Conservation (phyloP, 2,113 vertebrate species). For the Mola mola region DNA sequence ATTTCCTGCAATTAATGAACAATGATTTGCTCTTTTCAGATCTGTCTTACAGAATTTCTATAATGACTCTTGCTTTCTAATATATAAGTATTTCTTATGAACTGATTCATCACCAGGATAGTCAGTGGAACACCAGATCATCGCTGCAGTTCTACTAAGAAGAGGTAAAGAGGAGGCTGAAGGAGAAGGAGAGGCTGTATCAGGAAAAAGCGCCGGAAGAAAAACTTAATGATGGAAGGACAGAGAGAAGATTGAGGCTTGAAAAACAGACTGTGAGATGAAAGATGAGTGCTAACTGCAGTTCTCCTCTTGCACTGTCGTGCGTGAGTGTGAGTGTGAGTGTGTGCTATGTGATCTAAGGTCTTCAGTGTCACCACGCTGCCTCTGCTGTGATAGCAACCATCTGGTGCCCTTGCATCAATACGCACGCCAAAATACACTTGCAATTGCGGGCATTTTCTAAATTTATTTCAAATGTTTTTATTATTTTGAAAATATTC, state of each 20-base stretch:
- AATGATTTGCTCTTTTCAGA: too few species aligned
- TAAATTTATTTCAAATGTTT: background rate
- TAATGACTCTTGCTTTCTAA: too few species aligned
- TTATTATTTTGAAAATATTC: background rate
- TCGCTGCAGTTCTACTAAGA: background rate
- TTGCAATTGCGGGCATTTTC: conserved; percentile 1
- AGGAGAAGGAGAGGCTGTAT: background rate
- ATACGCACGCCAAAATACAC: conserved; percentile 1
- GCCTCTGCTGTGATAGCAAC: conserved; percentile 70
- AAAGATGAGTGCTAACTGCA: conserved; percentile 54
- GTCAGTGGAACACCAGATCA: too few species aligned
- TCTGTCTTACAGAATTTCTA: too few species aligned
- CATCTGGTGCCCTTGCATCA: conserved; percentile 73
- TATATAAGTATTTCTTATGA: too few species aligned
- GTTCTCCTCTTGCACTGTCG: conserved; percentile 24
- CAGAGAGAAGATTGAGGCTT: conserved; percentile 5
- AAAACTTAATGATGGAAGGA: conserved; percentile 5
- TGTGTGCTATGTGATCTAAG: conserved; percentile 70
- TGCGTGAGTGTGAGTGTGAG: conserved; percentile 17
- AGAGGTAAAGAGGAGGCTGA: background rate
- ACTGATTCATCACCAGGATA: too few species aligned
- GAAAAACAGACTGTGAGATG: conserved; percentile 4
- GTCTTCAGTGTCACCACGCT: conserved; percentile 74
- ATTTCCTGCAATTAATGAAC: too few species aligned
- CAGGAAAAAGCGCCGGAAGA: conserved; percentile 4